Evolutionary conservation across 2,113 vertebrate species (phyloP).

Genomic region (Takifugu bimaculatus): DNA sequence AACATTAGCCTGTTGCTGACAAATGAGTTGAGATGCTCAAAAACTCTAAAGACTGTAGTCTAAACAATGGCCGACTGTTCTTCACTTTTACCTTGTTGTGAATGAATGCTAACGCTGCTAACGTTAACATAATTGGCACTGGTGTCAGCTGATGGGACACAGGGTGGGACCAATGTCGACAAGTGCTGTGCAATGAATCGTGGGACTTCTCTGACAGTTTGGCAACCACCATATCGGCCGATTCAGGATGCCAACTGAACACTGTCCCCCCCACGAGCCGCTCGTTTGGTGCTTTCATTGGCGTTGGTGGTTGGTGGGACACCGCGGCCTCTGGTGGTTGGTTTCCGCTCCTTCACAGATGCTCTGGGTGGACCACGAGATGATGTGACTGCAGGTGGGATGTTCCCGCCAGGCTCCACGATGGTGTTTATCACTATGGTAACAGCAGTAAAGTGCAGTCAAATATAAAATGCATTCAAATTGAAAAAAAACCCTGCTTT

Average conservation of each 20-base stretch:
- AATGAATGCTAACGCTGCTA: too few relatives aligned
- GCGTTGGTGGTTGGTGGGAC: constrained; percentile 29
- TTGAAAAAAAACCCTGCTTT: not conserved
- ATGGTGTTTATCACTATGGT: constrained; percentile 90
- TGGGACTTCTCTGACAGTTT: constrained; percentile 9
- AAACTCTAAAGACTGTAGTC: too few relatives aligned
- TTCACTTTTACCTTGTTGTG: too few relatives aligned
- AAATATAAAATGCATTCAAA: too few relatives aligned
- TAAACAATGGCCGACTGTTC: too few relatives aligned
- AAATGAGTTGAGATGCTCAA: too few relatives aligned
- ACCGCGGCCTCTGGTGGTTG: constrained; percentile 12
- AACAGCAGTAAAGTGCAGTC: not conserved
- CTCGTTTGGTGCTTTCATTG: constrained; percentile 59
- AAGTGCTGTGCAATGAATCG: not conserved
- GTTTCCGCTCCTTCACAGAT: constrained; percentile 68
- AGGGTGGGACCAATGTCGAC: not conserved
- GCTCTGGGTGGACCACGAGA: constrained; percentile 61
- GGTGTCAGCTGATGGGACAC: too few relatives aligned
- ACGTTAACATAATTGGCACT: too few relatives aligned
- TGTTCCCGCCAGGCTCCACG: constrained; percentile 82
- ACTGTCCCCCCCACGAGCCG: constrained; percentile 61
- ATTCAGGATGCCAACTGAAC: constrained; percentile 78
- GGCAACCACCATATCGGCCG: constrained; percentile 34
- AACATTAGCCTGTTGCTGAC: too few relatives aligned
- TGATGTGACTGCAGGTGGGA: constrained; percentile 67